Evolutionary conservation across 2,888 invertebrate species (phyloP).

Genomic region (Incurvaria masculella): DNA sequence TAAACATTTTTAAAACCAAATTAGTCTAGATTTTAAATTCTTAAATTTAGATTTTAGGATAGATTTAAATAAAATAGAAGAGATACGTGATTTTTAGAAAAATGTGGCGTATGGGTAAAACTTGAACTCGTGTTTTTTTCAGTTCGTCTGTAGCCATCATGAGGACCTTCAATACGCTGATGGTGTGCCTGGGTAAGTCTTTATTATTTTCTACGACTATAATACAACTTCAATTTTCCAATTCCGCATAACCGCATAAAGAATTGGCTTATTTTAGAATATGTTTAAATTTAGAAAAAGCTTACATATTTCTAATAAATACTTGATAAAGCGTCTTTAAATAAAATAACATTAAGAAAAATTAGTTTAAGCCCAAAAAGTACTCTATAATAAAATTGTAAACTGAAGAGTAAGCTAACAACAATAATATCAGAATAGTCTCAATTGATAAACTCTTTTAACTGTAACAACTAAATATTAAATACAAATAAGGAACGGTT

Average conservation of each 20-base stretch:
- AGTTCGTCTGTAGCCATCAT: slow-evolving; percentile 41
- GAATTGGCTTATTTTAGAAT: no score
- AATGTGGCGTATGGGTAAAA: slow-evolving; percentile 24
- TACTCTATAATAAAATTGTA: slow-evolving; percentile 7
- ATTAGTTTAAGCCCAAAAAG: slow-evolving; percentile 13
- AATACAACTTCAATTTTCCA: no score
- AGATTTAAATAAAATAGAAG: neutral
- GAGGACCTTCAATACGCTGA: slow-evolving; percentile 34
- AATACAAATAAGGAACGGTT: no score
- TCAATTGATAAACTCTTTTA: no score
- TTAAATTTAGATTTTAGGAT: slow-evolving; percentile 13
- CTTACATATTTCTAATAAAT: slow-evolving; percentile 10
- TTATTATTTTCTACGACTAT: slow-evolving; percentile 4
- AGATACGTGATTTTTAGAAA: slow-evolving; percentile 9
- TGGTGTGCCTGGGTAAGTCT: slow-evolving; percentile 41
- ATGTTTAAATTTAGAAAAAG: slow-evolving; percentile 17
- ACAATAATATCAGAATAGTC: no score
- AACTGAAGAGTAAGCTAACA: no score
- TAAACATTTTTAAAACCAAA: slow-evolving; percentile 13
- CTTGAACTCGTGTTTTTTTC: slow-evolving; percentile 30
- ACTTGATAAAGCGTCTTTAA: slow-evolving; percentile 15
- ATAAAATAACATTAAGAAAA: slow-evolving; percentile 17
- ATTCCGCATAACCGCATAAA: no score
- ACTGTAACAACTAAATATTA: no score
- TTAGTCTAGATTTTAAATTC: slow-evolving; percentile 10